Evolutionary conservation across 2,888 invertebrate species (phyloP), one percentile per base, ranked within the genome.

Genomic region (Elegia similella): DNA sequence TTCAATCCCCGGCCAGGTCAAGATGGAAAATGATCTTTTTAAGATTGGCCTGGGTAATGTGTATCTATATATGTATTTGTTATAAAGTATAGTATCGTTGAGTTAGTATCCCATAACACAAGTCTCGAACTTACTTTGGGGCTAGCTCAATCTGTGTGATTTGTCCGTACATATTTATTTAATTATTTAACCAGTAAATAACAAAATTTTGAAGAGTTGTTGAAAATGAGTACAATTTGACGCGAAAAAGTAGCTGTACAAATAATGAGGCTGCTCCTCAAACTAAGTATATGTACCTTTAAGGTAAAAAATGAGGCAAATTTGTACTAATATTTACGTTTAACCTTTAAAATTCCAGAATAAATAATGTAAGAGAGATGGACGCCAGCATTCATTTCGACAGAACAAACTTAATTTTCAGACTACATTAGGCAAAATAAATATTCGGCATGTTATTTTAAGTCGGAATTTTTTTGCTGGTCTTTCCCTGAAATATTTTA

Each of bases 321-420:
- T 10, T 50, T 50, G 12, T 50, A n/a, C 34, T 50, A 34, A 50
- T 15, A 16, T 50, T 50, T 17, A 38, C 50, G 34, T 50, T 50
- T 50, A 38, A 38, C 34, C 15, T 12, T 34, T 17, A 38, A 50
- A 50, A 38, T 50, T 50, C 7, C 32, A 50, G 17, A 50, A 50
- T 48, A 48, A 48, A 48, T 50, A 38, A 34, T 38, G 34, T 16
- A 34, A 50, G 34, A 34, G 34, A 34, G 34, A 23, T 15, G 43
- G 13, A 50, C 48, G 48, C 10, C 16, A 34, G 48, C 6, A 38
- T 50, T 32, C 34, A 17, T 50, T 50, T 34, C n/a, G 34, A 17
- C 50, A 34, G 17, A 50, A 34, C 10, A 34, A 50, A 50, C 34
- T 12, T 17, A 30, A 47, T 38, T 38, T 50, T 50, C 48, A 50